Conservation (phyloP, 1,140 invertebrate species). For the fruit fly (Drosophila melanogaster) region Release_6_plus_ISO1_MT NT_033777.3:6584501-6585000, state of each 20-base stretch:
- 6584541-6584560: constrained; percentile 78
- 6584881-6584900: constrained; percentile 45
- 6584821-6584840: constrained; percentile 55
- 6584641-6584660: constrained; percentile 26
- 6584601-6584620: constrained; percentile 33
- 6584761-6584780: neutral
- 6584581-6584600: constrained; percentile 20
- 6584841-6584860: constrained; percentile 75
- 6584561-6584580: constrained; percentile 67
- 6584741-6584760: neutral
- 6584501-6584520: constrained; percentile 30
- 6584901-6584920: constrained; percentile 30
- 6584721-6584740: constrained; percentile 40
- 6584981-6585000: constrained; percentile 56
- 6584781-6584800: constrained; percentile 49
- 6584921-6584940: constrained; percentile 36
- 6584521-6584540: constrained; percentile 61
- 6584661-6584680: constrained; percentile 57
- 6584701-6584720: constrained; percentile 77
- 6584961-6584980: constrained; percentile 65
- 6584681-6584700: constrained; percentile 77
- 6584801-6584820: constrained; percentile 80
- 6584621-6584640: constrained; percentile 35
- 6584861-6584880: constrained; percentile 79
- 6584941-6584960: constrained; percentile 22